Conservation (phyloP, 2,113 vertebrate species). For the Campylomormyrus numenius region DNA sequence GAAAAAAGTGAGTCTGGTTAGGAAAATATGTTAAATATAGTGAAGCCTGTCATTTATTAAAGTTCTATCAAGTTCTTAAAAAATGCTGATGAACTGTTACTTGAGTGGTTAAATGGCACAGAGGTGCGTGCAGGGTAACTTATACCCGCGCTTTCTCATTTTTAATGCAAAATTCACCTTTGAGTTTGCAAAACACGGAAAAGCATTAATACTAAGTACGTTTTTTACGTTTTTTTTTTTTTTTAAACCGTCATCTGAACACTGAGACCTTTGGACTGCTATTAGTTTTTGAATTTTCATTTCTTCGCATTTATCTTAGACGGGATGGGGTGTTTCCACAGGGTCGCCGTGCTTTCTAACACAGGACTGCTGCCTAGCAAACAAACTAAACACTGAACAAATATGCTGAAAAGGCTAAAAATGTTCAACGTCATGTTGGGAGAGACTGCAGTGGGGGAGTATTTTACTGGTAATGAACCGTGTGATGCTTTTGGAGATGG, state of each 20-base stretch:
- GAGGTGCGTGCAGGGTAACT: background rate
- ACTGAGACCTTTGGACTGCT: background rate
- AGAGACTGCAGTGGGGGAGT: background rate
- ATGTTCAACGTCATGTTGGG: background rate
- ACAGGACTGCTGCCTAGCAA: background rate
- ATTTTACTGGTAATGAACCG: background rate
- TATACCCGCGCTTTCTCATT: background rate
- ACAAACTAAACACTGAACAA: background rate
- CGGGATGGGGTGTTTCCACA: background rate
- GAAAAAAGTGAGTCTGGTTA: background rate
- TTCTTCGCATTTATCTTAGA: background rate
- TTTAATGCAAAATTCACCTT: background rate
- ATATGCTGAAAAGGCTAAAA: background rate
- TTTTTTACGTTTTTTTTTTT: background rate
- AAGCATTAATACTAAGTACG: background rate
- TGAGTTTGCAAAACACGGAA: background rate
- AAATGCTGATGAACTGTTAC: constrained; percentile 14
- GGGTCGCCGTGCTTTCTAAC: background rate
- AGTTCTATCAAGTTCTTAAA: background rate
- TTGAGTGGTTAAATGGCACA: background rate
- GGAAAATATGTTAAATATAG: constrained; percentile 5
- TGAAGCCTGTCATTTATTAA: background rate
- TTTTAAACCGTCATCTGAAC: background rate
- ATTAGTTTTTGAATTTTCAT: background rate
- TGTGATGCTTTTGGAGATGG: background rate